Evolutionary conservation across 2,888 invertebrate genomes (phyloP).

Genomic region (Drosophila macrothrix): DNA sequence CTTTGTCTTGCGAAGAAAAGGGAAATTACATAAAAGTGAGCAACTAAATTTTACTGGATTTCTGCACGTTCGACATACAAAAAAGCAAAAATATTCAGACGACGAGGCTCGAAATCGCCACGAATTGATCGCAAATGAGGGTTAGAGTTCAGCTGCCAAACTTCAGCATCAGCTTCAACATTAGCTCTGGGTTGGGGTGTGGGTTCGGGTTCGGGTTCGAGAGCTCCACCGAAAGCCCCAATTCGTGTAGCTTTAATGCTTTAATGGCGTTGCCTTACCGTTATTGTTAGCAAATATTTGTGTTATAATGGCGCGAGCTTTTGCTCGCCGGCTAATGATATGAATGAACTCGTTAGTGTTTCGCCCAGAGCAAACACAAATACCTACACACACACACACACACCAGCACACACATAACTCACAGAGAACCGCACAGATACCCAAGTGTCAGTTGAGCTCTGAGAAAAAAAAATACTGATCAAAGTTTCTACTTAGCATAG

Average conservation of each 20-base stretch:
- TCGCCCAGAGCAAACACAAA: constrained; percentile 31
- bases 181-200: constrained; percentile 4
- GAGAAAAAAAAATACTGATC: constrained; percentile 43
- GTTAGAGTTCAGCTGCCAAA: constrained; percentile 69
- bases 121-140: constrained; percentile 81
- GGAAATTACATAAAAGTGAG: constrained; percentile 80
- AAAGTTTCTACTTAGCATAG: constrained; percentile 61
- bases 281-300: constrained; percentile 79
- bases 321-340: constrained; percentile 69
- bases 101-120: constrained; percentile 72
- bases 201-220: constrained; percentile 21
- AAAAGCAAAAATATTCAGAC: constrained; percentile 68
- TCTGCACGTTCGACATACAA: constrained; percentile 74
- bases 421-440: constrained; percentile 45
- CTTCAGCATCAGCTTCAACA: constrained; percentile 22
- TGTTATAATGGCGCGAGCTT: constrained; percentile 77
- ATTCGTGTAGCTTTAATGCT: constrained; percentile 56
- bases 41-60: constrained; percentile 77
- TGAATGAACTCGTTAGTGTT: constrained; percentile 73
- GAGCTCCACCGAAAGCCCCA: constrained; percentile 40
- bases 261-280: constrained; percentile 72
- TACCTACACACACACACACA: constrained; percentile 11
- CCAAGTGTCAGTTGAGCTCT: constrained; percentile 48
- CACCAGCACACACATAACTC: constrained; percentile 12
- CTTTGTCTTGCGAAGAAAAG: constrained; percentile 70